These are phyloP conservation scores for Stylophora pistillata DNA, from an alignment of 64 coral and sea anemone genomes.

Conservation along the genomic window DNA sequence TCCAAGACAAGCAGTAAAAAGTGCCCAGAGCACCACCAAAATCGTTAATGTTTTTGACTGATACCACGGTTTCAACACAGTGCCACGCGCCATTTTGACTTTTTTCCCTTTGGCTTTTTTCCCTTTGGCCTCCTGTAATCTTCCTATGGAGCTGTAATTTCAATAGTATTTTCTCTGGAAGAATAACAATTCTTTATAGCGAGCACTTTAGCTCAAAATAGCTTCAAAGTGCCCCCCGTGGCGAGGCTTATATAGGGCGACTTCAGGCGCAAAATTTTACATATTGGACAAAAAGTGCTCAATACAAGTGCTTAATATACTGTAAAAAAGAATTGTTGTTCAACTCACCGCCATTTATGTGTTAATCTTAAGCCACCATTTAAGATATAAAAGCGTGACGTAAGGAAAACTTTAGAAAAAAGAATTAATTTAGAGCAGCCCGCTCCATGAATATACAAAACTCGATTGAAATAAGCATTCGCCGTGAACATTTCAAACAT, in stretches of 20 bases:
- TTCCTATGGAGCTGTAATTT: slow-evolving; percentile 20
- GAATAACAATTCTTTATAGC: slow-evolving; percentile 35
- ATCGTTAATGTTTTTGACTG: slow-evolving; percentile 84
- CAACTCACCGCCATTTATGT: not conserved
- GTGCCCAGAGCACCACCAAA: slow-evolving; percentile 76
- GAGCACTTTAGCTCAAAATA: slow-evolving; percentile 40
- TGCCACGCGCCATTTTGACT: slow-evolving; percentile 40
- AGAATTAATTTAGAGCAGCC: no score
- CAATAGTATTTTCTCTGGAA: slow-evolving; percentile 26
- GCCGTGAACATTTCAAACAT: no score
- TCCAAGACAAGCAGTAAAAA: slow-evolving; percentile 82
- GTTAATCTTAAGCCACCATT: not conserved
- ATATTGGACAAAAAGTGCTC: not conserved
- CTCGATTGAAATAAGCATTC: no score
- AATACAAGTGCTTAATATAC: slow-evolving; percentile 3
- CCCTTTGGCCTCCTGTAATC: not conserved
- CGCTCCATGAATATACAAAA: no score
- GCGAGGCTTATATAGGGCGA: not conserved
- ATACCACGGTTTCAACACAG: slow-evolving; percentile 76
- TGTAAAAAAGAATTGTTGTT: not conserved
- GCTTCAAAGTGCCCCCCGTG: slow-evolving; percentile 17
- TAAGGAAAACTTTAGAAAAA: no score
- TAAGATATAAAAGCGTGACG: not conserved
- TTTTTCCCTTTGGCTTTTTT: no score
- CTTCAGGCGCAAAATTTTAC: not conserved